phyloP scores from a whole-genome alignment of 2,797 vertebrate species.

The Poliocrania exsul region DNA sequence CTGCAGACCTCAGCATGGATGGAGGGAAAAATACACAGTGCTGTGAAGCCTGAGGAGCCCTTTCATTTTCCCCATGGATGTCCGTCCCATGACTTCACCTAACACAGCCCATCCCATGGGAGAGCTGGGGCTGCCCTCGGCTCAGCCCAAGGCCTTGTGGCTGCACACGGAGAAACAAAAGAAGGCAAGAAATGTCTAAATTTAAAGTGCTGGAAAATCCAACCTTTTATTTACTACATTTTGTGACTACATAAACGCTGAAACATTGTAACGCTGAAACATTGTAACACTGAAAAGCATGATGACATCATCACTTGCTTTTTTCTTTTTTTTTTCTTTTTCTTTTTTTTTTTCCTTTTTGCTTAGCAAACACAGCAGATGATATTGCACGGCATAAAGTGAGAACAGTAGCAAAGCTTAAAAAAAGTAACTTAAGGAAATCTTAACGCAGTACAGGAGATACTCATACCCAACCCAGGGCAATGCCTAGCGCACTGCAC shows the following conservation, averaged over 20 bases:
- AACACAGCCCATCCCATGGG: not conserved
- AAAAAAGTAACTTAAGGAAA: conserved; percentile 81
- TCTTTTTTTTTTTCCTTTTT: conserved; percentile 80
- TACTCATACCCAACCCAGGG: conserved; percentile 83
- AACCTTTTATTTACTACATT: conserved; percentile 99
- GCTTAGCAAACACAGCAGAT: conserved; percentile 98
- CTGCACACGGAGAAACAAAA: conserved; percentile 57
- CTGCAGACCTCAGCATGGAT: fast-evolving
- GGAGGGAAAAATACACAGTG: not conserved
- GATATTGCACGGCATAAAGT: conserved; percentile 97
- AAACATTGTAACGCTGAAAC: conserved; percentile 98
- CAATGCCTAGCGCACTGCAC: conserved; percentile 83
- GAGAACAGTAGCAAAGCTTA: conserved; percentile 88
- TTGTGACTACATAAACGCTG: conserved; percentile 97
- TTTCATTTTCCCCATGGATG: fast-evolving
- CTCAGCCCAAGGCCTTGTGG: not conserved
- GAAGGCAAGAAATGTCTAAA: conserved; percentile 75
- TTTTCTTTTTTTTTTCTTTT: conserved; percentile 75
- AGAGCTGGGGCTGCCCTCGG: not conserved
- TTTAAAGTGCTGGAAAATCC: conserved; percentile 96
- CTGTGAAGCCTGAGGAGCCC: not conserved
- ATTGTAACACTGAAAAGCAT: conserved; percentile 97
- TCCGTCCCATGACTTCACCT: not conserved
- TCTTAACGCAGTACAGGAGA: conserved; percentile 85
- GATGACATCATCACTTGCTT: conserved; percentile 95